Percentiles rank a stretch among this genome's conserved stretches.
Evolutionary conservation across 1,140 invertebrate species (phyloP).

Genomic region (Cydia amplana): DNA sequence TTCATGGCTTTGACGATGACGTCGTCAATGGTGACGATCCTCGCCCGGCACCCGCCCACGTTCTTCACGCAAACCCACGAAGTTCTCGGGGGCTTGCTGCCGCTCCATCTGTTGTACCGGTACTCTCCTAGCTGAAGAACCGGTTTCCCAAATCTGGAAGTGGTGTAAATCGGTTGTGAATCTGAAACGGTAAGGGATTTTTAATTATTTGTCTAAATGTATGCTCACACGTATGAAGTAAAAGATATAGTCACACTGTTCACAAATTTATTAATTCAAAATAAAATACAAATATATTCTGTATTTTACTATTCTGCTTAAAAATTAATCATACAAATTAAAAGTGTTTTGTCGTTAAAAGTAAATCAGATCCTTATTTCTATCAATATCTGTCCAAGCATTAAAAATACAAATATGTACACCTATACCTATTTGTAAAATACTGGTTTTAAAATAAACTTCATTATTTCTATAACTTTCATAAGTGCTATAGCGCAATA

Average conservation of each 20-base stretch:
- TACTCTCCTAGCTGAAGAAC: conserved; percentile 23
- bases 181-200: background rate
- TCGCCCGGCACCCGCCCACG: conserved; percentile 14
- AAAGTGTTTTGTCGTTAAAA: too few species aligned
- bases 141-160: background rate
- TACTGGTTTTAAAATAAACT: too few species aligned
- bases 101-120: background rate
- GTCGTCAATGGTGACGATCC: conserved; percentile 32
- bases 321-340: background rate
- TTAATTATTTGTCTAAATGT: background rate
- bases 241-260: background rate
- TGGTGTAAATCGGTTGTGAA: background rate
- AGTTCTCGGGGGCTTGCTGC: conserved; percentile 13
- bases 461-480: background rate
- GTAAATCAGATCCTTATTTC: too few species aligned
- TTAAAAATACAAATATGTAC: too few species aligned
- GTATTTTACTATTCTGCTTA: background rate
- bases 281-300: conserved; percentile 17
- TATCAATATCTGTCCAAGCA: too few species aligned
- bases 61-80: conserved; percentile 34
- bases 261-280: background rate
- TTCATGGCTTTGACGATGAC: conserved; percentile 31
- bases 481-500: background rate
- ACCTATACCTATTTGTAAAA: too few species aligned
- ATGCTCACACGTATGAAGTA: background rate